Percentiles rank a stretch among this genome's conserved stretches.
These are phyloP conservation scores for Scaptomyza cyrtandrae DNA, from an alignment of 2,888 invertebrate species.

Conservation along the genomic window DNA sequence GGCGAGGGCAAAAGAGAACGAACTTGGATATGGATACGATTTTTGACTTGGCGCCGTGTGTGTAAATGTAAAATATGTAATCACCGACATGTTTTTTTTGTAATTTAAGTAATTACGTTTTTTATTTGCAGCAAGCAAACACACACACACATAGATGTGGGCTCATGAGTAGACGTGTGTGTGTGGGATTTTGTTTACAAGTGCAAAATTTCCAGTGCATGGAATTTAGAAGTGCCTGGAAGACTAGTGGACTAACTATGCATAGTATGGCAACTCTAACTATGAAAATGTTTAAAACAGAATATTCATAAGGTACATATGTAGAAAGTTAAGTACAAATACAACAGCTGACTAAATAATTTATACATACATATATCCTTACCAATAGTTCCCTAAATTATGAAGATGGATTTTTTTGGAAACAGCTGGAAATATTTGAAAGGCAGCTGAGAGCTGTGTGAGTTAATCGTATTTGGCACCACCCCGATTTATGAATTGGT, in stretches of 20 bases:
- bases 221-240: not conserved
- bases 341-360: not conserved
- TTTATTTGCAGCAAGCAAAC: conserved; percentile 33
- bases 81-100: conserved; percentile 66
- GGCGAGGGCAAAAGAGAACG: conserved; percentile 26
- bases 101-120: conserved; percentile 70
- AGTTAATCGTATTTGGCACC: conserved; percentile 35
- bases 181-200: conserved; percentile 8
- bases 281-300: not conserved
- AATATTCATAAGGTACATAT: not conserved
- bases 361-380: not conserved
- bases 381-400: not conserved
- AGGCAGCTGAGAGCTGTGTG: conserved; percentile 4
- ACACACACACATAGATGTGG: not conserved
- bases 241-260: not conserved
- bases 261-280: not conserved
- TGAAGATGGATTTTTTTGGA: conserved; percentile 2
- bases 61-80: conserved; percentile 67
- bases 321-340: not conserved
- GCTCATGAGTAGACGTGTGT: not conserved
- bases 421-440: conserved; percentile 32
- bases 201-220: conserved; percentile 12
- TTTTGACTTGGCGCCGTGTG: conserved; percentile 50
- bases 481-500: conserved; percentile 25
- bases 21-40: conserved; percentile 55